Evolutionary conservation across 2,113 vertebrate genomes (phyloP), one percentile per base, ranked within the genome.

Genomic region (Thermophis baileyi): DNA sequence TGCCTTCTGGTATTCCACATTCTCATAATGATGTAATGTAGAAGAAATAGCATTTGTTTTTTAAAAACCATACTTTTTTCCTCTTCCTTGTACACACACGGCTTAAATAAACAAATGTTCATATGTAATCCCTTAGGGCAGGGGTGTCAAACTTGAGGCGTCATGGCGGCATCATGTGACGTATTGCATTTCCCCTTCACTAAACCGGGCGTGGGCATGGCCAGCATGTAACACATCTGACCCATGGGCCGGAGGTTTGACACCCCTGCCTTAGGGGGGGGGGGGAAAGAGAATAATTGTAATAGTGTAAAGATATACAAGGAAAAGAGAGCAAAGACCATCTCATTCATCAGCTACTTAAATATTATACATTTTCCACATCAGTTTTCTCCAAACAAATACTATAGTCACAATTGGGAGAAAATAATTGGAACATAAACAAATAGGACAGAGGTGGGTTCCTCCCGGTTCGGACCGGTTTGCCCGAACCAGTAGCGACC

Each of bases 31-130:
- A 94, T 95, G 92, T 93, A 94, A 93, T 91, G 16, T 74, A 40
- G 69, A 94, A 93, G 93, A 57, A 89, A 88, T 97, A 95, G 95
- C 94, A 69, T 94, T 96, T 93, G 81, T 93, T 92, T 97, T 63
- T 95, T 87, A 30, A 63, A 53, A 63, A 30, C 16, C 4, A 35
- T 88, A 40, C 6, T 16, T 30, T 47, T 55, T 46, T 25, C 4
- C 4, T 3, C 24, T 14, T 7, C 89, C 30, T 27, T 44, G 4
- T 18, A 30, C 25, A 47, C 25, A 57, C 40, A 85, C 51, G 16
- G 30, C n/a, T 69, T 69, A 69, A 69, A 35, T 69, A 69, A 69
- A 35, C 12, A 69, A 16, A 35, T 49, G 46, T 86, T 47, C 24
- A 12, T 94, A 81, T 90, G 85, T 55, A 16, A 85, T 92, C 88